Evolutionary conservation across 37 sponge, comb jelly and placozoan species (phyloP).

Genomic region (Eunapius fragilis): DNA sequence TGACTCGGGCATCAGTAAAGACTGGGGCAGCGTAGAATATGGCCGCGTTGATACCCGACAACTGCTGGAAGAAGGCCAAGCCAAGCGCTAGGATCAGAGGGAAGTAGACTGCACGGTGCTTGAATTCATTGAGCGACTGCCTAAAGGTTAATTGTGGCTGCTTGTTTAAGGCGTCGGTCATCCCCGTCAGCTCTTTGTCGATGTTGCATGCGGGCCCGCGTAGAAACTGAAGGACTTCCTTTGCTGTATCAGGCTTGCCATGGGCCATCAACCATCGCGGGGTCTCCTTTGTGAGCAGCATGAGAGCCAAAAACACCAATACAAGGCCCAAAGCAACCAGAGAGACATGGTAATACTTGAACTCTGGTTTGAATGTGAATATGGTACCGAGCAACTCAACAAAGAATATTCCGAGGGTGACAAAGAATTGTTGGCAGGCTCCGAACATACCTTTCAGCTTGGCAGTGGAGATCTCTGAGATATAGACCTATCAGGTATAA

Average conservation of each 20-base stretch:
- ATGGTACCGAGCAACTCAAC: conserved; percentile 47
- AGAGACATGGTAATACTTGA: conserved; percentile 49
- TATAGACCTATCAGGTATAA: conserved; percentile 78
- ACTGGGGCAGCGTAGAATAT: conserved; percentile 62
- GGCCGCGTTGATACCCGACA: conserved; percentile 81
- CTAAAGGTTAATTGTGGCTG: not conserved
- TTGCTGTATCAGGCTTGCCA: not conserved
- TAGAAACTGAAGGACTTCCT: conserved; percentile 32
- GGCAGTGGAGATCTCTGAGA: conserved; percentile 72
- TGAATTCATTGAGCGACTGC: conserved; percentile 30
- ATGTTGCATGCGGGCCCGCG: conserved; percentile 51
- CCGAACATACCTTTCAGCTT: conserved; percentile 72
- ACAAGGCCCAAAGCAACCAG: conserved; percentile 49
- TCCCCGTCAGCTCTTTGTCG: conserved; percentile 36
- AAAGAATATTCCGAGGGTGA: conserved; percentile 75
- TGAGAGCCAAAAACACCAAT: conserved; percentile 43
- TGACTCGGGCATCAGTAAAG: conserved; percentile 18
- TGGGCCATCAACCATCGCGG: conserved; percentile 68
- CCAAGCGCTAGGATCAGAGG: conserved; percentile 41
- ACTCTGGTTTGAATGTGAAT: not conserved
- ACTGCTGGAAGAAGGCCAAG: conserved; percentile 80
- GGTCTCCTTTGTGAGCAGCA: conserved; percentile 71
- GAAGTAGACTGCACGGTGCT: conserved; percentile 13
- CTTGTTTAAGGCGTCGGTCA: conserved; percentile 9
- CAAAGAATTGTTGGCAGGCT: conserved; percentile 66